Base-by-base conservation (phyloP, 2,113 vertebrate genomes). In the Ochotona princeps region DNA sequence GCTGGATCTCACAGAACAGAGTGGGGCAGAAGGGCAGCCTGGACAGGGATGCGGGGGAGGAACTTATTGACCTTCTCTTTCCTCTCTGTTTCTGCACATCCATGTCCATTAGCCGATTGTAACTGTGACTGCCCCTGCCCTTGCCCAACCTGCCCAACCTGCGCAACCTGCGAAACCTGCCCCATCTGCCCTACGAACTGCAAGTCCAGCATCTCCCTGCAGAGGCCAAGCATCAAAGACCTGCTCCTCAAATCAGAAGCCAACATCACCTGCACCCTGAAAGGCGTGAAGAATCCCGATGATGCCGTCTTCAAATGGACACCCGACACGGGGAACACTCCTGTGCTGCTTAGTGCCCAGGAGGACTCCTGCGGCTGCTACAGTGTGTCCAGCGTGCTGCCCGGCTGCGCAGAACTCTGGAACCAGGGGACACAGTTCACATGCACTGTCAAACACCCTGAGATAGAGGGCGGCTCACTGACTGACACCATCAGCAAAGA, bases 391-490 rank as follows among this genome's bases (percentile, higher is more conserved):
- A 97, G 95, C 0, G 0, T 89, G 23, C 95, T 97, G 70, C 91
- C 94, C 0, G 92, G 92, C 81, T 95, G 92, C 0, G 65, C 96
- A 0, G 89, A 94, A 0, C 91, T 14, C 0, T 97, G 97, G 97
- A 95, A 89, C 5, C 2, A 0, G 0, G 47, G 81, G 2, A 0
- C 35, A 13, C 47, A 0, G 5, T 97, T 97, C 93, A 63, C 69
- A 0, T 97, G 97, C 89, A 85, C 69, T 0, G 96, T 1, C n/a
- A 49, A 0, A 6, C 65, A 91, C n/a, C 7, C 86, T 0, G 60
- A 94, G 9, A 0, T 6, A 1, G 0, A 7, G 7, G 0, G 0
- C 2, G 51, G 3, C 0, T 0, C 0, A 0, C 28, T 9, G 0
- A 87, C 10, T 0, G 21, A 1, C 30, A 84, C 15, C 65, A 79